phyloP scores from a whole-genome alignment of 23 tunicate species.

The Styela clava region DNA sequence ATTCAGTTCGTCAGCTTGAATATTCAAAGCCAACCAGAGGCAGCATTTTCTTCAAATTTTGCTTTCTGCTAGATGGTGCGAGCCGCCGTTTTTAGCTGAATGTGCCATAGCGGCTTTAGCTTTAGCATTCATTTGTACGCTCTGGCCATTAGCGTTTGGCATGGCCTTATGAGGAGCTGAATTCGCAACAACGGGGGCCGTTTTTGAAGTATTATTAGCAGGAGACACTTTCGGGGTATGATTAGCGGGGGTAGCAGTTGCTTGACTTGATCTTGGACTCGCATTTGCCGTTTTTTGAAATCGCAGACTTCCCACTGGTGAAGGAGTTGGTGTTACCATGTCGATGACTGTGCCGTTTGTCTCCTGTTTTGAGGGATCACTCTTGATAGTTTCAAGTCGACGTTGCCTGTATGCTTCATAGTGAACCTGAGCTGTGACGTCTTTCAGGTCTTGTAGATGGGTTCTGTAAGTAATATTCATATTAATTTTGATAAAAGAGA shows the following conservation, averaged over 20 bases:
- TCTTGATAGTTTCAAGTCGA: slow-evolving; percentile 75
- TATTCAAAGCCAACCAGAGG: background rate
- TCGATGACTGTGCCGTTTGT: slow-evolving; percentile 28
- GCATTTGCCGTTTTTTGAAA: background rate
- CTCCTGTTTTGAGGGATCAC: slow-evolving; percentile 36
- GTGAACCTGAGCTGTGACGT: slow-evolving; percentile 92
- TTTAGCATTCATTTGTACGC: slow-evolving; percentile 5
- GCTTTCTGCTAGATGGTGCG: slow-evolving; percentile 20
- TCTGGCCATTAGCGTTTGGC: slow-evolving; percentile 5
- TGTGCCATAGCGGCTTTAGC: slow-evolving; percentile 16
- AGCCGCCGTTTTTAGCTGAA: slow-evolving; percentile 19
- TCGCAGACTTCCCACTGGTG: slow-evolving; percentile 7
- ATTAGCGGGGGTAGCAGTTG: background rate
- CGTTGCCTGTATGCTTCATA: slow-evolving; percentile 90
- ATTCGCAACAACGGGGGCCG: background rate
- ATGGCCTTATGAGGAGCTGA: background rate
- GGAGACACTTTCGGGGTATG: slow-evolving; percentile 9
- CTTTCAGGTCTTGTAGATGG: slow-evolving; percentile 91
- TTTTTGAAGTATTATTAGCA: background rate
- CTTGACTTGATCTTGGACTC: background rate
- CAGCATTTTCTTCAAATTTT: slow-evolving; percentile 8
- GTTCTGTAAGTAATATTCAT: slow-evolving; percentile 42
- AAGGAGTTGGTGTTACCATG: slow-evolving; percentile 24
- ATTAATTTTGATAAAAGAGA: slow-evolving; percentile 2
- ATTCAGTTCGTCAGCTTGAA: too few relatives aligned